Evolutionary conservation across 2,797 vertebrate species (phyloP).

Genomic region (Oophaga sylvatica): DNA sequence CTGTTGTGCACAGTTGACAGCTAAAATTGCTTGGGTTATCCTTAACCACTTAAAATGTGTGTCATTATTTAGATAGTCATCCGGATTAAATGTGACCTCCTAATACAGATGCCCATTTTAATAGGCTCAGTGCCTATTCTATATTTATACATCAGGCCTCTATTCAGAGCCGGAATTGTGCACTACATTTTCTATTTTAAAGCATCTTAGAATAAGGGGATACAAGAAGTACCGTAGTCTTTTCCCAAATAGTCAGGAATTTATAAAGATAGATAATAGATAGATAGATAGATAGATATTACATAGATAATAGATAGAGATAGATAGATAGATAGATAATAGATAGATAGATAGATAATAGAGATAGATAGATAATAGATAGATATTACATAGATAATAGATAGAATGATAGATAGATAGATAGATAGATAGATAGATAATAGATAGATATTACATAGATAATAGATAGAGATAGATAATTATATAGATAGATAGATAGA

Average conservation of each 20-base stretch:
- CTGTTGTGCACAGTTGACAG: constrained; percentile 43
- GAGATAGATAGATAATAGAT: too few relatives aligned
- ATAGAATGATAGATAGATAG: too few relatives aligned
- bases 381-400: too few relatives aligned
- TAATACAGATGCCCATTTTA: constrained; percentile 40
- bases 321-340: too few relatives aligned
- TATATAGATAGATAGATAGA: too few relatives aligned
- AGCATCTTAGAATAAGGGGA: not conserved
- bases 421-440: too few relatives aligned
- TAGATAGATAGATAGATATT: too few relatives aligned
- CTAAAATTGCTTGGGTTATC: constrained; percentile 52
- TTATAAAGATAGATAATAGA: too few relatives aligned
- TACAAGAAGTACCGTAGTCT: not conserved
- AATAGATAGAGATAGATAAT: too few relatives aligned
- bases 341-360: too few relatives aligned
- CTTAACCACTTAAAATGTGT: constrained; percentile 56
- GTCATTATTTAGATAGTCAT: constrained; percentile 58
- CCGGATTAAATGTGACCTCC: constrained; percentile 57
- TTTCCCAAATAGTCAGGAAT: not conserved
- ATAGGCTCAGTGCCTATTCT: constrained; percentile 1
- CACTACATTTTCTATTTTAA: not conserved
- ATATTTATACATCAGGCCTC: constrained; percentile 23
- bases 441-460: too few relatives aligned
- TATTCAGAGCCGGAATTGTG: not conserved
- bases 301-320: too few relatives aligned